Conservation (phyloP, 2,113 vertebrate genomes). For the Macaca fascicularis region T2T-MFA8v1.1 NC_088381.1:53106001-53106500, state of each 20-base stretch:
- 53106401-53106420: neutral
- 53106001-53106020: no score
- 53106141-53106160: no score
- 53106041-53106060: no score
- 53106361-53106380: neutral
- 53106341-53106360: neutral
- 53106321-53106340: neutral
- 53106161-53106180: no score
- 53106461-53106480: neutral
- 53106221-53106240: no score
- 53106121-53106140: no score
- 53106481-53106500: neutral
- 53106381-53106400: neutral
- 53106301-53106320: neutral
- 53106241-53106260: neutral
- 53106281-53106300: neutral
- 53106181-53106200: no score
- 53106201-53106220: no score
- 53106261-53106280: neutral
- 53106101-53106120: no score
- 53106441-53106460: neutral
- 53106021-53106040: no score
- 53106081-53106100: no score
- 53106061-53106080: no score
- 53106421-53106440: neutral